Conservation (phyloP, 2,113 vertebrate genomes). For the Hypanus sabinus region DNA sequence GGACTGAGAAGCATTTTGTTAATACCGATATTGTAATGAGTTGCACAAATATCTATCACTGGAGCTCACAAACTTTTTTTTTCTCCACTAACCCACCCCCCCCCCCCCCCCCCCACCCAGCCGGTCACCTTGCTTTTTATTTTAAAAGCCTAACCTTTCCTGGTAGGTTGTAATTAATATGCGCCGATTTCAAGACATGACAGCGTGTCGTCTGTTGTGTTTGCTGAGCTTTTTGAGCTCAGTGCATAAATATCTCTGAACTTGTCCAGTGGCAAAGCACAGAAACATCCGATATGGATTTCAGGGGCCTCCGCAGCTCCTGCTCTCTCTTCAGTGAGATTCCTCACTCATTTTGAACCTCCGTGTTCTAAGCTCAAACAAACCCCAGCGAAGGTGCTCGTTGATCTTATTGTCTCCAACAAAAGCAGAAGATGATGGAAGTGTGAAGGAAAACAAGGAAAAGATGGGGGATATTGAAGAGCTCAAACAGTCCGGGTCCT, state of each 20-base stretch:
- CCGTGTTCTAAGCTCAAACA: neutral
- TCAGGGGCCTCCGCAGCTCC: neutral
- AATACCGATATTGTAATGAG: neutral
- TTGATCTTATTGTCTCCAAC: too few species aligned
- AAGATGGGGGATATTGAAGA: too few species aligned
- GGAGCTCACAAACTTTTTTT: neutral
- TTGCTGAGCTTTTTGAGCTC: neutral
- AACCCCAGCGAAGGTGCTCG: too few species aligned
- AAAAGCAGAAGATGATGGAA: too few species aligned
- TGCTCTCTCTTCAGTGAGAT: neutral
- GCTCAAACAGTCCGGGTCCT: too few species aligned
- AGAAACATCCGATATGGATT: neutral
- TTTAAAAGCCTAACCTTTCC: slow-evolving; percentile 27
- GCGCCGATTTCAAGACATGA: neutral
- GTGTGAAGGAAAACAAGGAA: too few species aligned
- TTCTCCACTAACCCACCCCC: too few species aligned
- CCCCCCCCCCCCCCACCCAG: neutral
- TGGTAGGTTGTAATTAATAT: slow-evolving; percentile 24
- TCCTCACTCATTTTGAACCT: neutral
- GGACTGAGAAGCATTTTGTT: neutral
- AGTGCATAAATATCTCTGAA: slow-evolving; percentile 18
- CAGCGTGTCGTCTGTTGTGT: slow-evolving; percentile 2
- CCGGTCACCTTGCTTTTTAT: slow-evolving; percentile 29
- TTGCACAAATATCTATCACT: neutral
- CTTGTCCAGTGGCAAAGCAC: neutral